These are phyloP conservation scores for Brachionus rotundiformis DNA, from an alignment of 1,140 invertebrate genomes.

Conservation along the genomic window DNA sequence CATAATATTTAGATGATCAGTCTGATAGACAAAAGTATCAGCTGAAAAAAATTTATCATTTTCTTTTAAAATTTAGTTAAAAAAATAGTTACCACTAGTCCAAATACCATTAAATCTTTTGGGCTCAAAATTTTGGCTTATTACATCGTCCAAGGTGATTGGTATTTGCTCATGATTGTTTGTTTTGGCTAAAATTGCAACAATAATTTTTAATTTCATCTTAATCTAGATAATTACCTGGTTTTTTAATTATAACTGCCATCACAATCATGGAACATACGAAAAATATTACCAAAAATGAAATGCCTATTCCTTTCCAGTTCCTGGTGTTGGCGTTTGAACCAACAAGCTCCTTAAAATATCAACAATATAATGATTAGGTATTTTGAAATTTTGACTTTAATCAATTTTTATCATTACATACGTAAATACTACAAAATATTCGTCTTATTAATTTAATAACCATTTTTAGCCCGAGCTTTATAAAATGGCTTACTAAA, in stretches of 20 bases:
- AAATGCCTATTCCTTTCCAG: constrained; percentile 49
- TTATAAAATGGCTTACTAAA: not conserved
- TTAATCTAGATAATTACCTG: too few relatives aligned
- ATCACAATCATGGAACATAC: constrained; percentile 43
- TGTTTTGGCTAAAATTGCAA: not conserved
- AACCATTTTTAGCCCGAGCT: not conserved
- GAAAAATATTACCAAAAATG: constrained; percentile 42
- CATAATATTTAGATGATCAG: constrained; percentile 18
- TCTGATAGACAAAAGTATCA: constrained; percentile 12
- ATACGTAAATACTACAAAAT: not conserved
- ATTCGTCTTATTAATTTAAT: not conserved
- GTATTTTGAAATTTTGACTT: not conserved
- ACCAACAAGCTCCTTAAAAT: constrained; percentile 4
- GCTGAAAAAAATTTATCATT: too few relatives aligned
- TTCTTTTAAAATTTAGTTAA: too few relatives aligned
- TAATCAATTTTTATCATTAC: not conserved
- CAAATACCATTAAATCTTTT: constrained; percentile 49
- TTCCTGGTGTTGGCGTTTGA: constrained; percentile 34
- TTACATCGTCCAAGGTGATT: constrained; percentile 25
- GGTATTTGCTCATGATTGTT: not conserved
- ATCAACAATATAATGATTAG: not conserved
- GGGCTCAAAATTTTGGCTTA: constrained; percentile 31
- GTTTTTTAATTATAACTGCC: constrained; percentile 30
- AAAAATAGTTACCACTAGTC: constrained; percentile 30
- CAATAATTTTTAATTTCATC: not conserved